Percentiles rank a stretch among this genome's conserved stretches.
phyloP scores from a whole-genome alignment of 2,888 invertebrate genomes.

The Nemotelus pantherinus region DNA sequence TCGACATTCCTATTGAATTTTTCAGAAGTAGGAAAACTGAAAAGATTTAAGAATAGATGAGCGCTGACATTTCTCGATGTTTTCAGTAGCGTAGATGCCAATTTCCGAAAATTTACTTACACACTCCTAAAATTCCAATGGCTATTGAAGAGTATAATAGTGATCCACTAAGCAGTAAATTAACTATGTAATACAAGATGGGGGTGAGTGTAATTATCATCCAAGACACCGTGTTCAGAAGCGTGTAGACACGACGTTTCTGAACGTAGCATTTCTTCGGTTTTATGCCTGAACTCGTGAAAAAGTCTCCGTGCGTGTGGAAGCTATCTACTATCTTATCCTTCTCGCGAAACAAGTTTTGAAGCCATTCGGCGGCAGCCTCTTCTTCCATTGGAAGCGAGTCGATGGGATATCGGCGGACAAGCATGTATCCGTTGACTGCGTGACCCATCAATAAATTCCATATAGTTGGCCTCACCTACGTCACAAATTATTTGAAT shows the following conservation, averaged over 20 bases:
- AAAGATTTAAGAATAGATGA: constrained; percentile 60
- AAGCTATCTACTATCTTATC: constrained; percentile 69
- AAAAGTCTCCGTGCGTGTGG: constrained; percentile 75
- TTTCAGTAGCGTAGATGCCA: constrained; percentile 20
- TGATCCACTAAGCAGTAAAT: constrained; percentile 77
- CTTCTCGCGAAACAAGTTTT: constrained; percentile 83
- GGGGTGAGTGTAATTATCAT: constrained; percentile 73
- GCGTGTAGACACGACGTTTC: constrained; percentile 71
- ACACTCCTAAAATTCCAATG: constrained; percentile 74
- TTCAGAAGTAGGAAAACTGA: constrained; percentile 81
- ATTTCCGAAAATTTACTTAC: constrained; percentile 70
- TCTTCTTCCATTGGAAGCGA: constrained; percentile 78
- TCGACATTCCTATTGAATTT: constrained; percentile 83
- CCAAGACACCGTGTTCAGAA: constrained; percentile 80
- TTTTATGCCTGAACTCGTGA: constrained; percentile 72
- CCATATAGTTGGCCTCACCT: constrained; percentile 79
- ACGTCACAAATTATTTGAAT: constrained; percentile 50
- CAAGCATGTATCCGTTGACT: constrained; percentile 79
- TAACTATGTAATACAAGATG: constrained; percentile 75
- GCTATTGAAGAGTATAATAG: constrained; percentile 75
- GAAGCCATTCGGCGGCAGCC: constrained; percentile 82
- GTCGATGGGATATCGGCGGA: constrained; percentile 83
- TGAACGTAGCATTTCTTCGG: constrained; percentile 57
- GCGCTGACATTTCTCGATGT: not conserved
- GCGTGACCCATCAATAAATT: constrained; percentile 78